Evolutionary conservation across 1,140 invertebrate species (phyloP).

Genomic region (Holcopasites calliopsidis): DNA sequence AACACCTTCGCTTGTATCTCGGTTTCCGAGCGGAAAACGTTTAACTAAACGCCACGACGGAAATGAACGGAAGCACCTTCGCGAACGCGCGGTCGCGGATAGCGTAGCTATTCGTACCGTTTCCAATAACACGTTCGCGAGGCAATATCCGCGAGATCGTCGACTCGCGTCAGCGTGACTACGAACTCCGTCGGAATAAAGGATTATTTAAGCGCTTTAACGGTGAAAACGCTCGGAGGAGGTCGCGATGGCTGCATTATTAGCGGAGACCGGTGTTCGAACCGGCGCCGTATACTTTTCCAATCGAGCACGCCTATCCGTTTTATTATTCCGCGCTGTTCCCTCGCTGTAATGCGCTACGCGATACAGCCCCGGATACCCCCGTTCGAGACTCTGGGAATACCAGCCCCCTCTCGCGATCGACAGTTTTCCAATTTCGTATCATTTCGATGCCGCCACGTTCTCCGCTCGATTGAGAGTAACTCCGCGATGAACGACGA

Average conservation of each 20-base stretch:
- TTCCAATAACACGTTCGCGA: constrained; percentile 40
- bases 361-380: constrained; percentile 43
- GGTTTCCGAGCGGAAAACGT: no score
- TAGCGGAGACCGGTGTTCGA: constrained; percentile 8
- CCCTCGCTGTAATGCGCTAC: constrained; percentile 50
- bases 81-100: background rate
- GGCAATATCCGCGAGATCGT: constrained; percentile 28
- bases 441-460: constrained; percentile 28
- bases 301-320: constrained; percentile 35
- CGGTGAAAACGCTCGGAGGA: constrained; percentile 4
- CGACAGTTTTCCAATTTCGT: constrained; percentile 58
- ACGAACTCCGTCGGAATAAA: constrained; percentile 28
- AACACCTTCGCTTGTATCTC: no score
- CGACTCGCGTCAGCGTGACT: background rate
- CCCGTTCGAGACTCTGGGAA: constrained; percentile 31
- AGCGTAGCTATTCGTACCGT: constrained; percentile 9
- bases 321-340: constrained; percentile 43
- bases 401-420: constrained; percentile 31
- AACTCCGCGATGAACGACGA: background rate
- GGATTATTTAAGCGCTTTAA: constrained; percentile 44
- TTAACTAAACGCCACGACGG: no score
- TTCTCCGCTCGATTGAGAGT: constrained; percentile 12
- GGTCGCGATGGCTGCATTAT: constrained; percentile 44
- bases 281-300: constrained; percentile 26
- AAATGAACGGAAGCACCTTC: background rate